A percentile compares a stretch with the other conserved stretches of the same genome.
phyloP scores from a whole-genome alignment of 2,797 vertebrate species.

The Potorous gilbertii region DNA sequence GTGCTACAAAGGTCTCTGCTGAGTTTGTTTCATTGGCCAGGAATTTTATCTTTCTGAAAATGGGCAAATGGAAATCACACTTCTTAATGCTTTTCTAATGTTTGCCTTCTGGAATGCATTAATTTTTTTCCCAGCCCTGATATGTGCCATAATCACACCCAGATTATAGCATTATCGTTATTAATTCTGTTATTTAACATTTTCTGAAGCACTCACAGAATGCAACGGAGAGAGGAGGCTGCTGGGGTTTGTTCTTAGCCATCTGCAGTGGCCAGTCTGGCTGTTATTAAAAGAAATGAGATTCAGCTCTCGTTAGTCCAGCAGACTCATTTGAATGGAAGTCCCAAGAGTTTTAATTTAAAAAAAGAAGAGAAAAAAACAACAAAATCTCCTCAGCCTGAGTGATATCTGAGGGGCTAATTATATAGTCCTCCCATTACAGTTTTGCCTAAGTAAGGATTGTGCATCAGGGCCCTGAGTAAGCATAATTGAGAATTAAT shows the following conservation, averaged over 20 bases:
- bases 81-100: conserved; percentile 17
- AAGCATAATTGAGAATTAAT: conserved; percentile 61
- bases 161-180: background rate
- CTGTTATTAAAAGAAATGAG: conserved; percentile 29
- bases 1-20: background rate
- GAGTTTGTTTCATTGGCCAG: conserved; percentile 26
- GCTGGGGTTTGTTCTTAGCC: background rate
- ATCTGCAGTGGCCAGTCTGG: background rate
- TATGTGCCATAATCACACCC: background rate
- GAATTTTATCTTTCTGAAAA: conserved; percentile 2
- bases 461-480: conserved; percentile 24
- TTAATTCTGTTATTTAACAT: conserved; percentile 42
- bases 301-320: conserved; percentile 42
- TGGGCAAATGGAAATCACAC: background rate
- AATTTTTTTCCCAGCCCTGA: conserved; percentile 13
- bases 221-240: background rate
- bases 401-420: conserved; percentile 37
- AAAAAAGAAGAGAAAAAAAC: conserved; percentile 45
- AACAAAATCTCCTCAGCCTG: conserved; percentile 39
- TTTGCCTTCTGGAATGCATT: conserved; percentile 34
- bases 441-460: conserved; percentile 56
- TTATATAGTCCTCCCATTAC: conserved; percentile 49
- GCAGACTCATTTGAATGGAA: conserved; percentile 24
- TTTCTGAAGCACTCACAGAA: conserved; percentile 15
- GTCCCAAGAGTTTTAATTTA: conserved; percentile 57